These are phyloP conservation scores for Atractosteus spatula DNA, from an alignment of 2,113 vertebrate species.

Conservation along the genomic window DNA sequence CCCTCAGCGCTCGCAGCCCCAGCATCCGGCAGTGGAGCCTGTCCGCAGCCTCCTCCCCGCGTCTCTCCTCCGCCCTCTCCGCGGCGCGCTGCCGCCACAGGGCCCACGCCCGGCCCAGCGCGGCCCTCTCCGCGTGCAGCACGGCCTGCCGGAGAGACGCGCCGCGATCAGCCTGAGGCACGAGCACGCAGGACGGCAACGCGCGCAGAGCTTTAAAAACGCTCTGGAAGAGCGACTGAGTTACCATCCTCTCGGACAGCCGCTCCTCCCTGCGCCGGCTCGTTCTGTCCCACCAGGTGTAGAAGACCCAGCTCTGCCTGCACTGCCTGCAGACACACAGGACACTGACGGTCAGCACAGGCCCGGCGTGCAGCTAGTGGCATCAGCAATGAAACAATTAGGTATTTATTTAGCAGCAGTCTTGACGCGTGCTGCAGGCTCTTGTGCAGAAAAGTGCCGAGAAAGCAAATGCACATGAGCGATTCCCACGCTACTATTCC, in stretches of 20 bases:
- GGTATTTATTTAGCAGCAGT: no score
- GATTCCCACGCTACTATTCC: not conserved
- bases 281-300: conserved; percentile 64
- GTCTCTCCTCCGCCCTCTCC: conserved; percentile 48
- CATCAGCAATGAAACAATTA: no score
- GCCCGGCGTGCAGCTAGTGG: no score
- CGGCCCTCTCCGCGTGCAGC: conserved; percentile 60
- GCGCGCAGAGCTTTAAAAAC: no score
- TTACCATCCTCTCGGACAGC: conserved; percentile 71
- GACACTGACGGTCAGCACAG: not conserved
- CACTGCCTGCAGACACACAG: conserved; percentile 37
- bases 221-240: not conserved
- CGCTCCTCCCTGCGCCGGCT: conserved; percentile 59
- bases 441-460: no score
- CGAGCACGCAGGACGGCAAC: no score
- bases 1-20: conserved; percentile 53
- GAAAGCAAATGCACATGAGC: not conserved
- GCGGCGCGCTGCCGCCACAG: conserved; percentile 58
- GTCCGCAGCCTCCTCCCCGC: conserved; percentile 55
- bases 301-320: conserved; percentile 62
- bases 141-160: conserved; percentile 63
- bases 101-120: conserved; percentile 60
- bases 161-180: no score
- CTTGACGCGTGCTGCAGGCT: no score
- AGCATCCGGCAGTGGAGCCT: conserved; percentile 40